phyloP scores from a whole-genome alignment of 35 echinoderm and acorn worm genomes.

The Heliocidaris erythrogramma region DNA sequence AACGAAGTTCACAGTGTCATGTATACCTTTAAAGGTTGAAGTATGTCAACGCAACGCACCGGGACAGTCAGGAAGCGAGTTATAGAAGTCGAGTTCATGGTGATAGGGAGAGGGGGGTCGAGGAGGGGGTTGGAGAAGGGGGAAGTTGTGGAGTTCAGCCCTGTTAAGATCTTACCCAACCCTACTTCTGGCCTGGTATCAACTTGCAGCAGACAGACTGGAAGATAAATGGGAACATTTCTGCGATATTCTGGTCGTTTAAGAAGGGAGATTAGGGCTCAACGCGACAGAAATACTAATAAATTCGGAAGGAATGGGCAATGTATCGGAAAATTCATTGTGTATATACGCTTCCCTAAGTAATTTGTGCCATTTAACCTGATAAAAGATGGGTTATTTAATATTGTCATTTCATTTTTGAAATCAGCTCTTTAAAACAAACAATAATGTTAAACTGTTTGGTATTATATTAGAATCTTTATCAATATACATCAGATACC shows the following conservation, averaged over 20 bases:
- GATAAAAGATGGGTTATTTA: not conserved
- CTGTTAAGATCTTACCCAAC: not conserved
- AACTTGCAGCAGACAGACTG: not conserved
- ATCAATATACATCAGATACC: too few species aligned
- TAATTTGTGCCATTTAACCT: not conserved
- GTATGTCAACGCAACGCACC: not conserved
- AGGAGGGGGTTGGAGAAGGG: not conserved
- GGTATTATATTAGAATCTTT: too few species aligned
- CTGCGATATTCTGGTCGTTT: not conserved
- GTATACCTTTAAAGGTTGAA: not conserved
- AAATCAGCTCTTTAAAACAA: not conserved
- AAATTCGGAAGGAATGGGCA: not conserved
- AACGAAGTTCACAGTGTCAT: too few species aligned
- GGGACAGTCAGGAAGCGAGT: not conserved
- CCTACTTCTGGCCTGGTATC: not conserved
- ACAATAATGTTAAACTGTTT: too few species aligned
- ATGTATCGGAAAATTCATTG: not conserved
- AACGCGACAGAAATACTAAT: too few species aligned
- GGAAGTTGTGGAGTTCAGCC: constrained; percentile 7
- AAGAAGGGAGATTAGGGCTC: not conserved
- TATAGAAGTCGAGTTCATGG: not conserved
- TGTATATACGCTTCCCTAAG: not conserved
- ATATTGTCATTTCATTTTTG: not conserved
- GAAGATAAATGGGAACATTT: not conserved
- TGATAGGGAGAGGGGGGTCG: not conserved